phyloP scores from a whole-genome alignment of 2,113 vertebrate species.

The Mormoops blainvillei region DNA sequence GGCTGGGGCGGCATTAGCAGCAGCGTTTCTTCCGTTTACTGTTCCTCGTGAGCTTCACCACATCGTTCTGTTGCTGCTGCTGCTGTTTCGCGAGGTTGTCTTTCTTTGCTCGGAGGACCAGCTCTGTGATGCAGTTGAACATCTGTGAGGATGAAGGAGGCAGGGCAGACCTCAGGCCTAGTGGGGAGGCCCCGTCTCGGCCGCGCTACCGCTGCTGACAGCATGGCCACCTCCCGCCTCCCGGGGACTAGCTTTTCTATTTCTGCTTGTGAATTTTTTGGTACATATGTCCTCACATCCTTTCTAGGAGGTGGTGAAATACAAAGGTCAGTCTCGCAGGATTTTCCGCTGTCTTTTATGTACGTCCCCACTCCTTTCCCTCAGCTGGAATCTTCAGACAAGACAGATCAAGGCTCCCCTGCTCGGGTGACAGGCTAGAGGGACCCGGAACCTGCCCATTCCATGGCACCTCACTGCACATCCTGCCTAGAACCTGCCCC shows the following conservation, averaged over 20 bases:
- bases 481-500: neutral
- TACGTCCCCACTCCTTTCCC: neutral
- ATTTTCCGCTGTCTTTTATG: neutral
- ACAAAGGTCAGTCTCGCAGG: neutral
- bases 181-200: neutral
- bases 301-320: neutral
- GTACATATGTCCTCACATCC: neutral
- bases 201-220: fast-evolving
- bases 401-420: neutral
- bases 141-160: constrained; percentile 82
- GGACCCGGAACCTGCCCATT: neutral
- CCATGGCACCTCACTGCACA: neutral
- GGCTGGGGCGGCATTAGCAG: constrained; percentile 87
- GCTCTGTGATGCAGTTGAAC: constrained; percentile 99
- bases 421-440: fast-evolving
- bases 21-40: constrained; percentile 99
- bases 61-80: constrained; percentile 97
- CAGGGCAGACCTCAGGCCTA: neutral
- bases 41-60: constrained; percentile 97
- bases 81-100: constrained; percentile 97
- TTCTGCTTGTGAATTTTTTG: neutral
- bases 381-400: neutral
- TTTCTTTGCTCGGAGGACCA: constrained; percentile 98
- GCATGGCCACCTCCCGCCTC: neutral
- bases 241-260: neutral